Percentiles rank a stretch among this genome's conserved stretches.
phyloP scores from a whole-genome alignment of 1,140 invertebrate species.

The Planococcus citri region DNA sequence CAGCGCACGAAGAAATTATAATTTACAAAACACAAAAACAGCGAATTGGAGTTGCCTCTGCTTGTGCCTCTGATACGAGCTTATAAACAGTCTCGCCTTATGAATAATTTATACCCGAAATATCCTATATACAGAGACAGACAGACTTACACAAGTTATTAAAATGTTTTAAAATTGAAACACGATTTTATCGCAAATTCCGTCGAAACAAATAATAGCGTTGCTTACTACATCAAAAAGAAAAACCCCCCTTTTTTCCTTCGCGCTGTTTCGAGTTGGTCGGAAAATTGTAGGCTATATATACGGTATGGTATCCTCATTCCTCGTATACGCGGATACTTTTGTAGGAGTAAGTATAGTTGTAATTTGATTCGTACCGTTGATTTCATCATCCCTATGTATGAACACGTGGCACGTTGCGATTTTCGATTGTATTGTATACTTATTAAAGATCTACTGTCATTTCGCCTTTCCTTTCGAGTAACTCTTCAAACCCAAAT shows the following conservation, averaged over 20 bases:
- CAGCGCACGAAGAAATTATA: too few relatives aligned
- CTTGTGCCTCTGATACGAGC: too few relatives aligned
- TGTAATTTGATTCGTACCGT: slow-evolving; percentile 2
- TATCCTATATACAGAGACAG: too few relatives aligned
- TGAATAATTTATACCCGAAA: too few relatives aligned
- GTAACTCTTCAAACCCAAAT: background rate
- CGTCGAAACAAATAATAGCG: background rate
- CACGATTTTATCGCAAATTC: background rate
- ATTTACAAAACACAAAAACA: too few relatives aligned
- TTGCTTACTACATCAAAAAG: background rate
- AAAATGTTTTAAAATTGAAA: slow-evolving; percentile 8
- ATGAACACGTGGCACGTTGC: background rate
- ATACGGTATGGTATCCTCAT: too few relatives aligned
- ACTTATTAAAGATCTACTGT: slow-evolving; percentile 1
- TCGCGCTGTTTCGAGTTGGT: background rate
- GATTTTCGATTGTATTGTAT: background rate
- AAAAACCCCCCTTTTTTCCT: background rate
- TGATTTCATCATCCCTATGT: slow-evolving; percentile 6
- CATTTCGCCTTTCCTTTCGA: background rate
- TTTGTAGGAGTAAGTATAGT: background rate
- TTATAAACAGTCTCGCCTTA: too few relatives aligned
- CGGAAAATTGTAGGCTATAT: background rate
- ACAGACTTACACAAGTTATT: background rate
- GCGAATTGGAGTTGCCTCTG: too few relatives aligned
- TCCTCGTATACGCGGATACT: too few relatives aligned